Evolutionary conservation across 2,797 vertebrate species (phyloP).

Genomic region (Ctenosaura bakeri): DNA sequence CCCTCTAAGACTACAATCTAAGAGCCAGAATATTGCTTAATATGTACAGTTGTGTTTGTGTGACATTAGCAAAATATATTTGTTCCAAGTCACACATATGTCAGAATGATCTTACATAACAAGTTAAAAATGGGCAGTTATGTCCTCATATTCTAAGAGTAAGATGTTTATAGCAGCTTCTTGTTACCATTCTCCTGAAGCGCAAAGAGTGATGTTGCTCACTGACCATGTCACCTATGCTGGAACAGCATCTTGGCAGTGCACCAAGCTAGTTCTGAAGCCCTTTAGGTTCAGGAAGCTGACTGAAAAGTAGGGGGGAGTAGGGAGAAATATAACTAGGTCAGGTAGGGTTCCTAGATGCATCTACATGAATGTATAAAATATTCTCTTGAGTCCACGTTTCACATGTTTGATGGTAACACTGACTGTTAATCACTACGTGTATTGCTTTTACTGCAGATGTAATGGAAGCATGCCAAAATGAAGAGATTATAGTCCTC

Average conservation of each 20-base stretch:
- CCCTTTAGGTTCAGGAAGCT: background rate
- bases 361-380: background rate
- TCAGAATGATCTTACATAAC: no score
- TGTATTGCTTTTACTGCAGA: background rate
- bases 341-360: background rate
- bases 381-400: no score
- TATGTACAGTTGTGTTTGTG: no score
- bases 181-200: background rate
- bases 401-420: background rate
- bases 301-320: background rate
- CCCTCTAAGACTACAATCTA: no score
- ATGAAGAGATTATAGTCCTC: background rate
- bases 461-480: conserved; percentile 1
- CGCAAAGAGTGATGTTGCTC: background rate
- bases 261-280: background rate
- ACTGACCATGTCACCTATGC: background rate
- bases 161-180: background rate
- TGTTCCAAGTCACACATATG: no score
- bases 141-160: no score
- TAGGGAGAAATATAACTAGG: background rate
- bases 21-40: no score
- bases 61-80: no score
- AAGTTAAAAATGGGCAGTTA: no score
- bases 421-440: background rate
- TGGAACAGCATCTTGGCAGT: background rate